Conservation (phyloP, 2,113 vertebrate species). For the Vombatus ursinus region DNA sequence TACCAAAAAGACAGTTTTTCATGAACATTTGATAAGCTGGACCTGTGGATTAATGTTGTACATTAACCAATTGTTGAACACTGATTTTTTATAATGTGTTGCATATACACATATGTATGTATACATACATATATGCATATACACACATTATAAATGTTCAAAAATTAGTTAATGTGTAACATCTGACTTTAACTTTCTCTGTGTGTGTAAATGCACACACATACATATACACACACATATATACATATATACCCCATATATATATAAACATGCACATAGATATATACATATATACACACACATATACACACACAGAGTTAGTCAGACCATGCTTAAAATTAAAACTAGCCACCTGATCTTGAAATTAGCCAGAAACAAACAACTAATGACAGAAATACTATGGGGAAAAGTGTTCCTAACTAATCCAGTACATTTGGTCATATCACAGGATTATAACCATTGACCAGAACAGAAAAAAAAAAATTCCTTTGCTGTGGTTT, state of each 20-base stretch:
- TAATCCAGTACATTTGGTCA: not conserved
- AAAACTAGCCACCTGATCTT: not conserved
- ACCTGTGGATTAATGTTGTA: not conserved
- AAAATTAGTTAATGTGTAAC: too few relatives aligned
- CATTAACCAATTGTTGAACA: not conserved
- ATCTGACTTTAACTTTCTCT: too few relatives aligned
- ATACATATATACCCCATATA: too few relatives aligned
- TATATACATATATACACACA: too few relatives aligned
- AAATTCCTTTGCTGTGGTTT: too few relatives aligned
- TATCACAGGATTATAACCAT: not conserved
- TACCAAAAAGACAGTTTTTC: not conserved
- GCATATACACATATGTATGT: not conserved
- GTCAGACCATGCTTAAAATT: not conserved
- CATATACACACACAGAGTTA: not conserved
- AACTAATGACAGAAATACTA: not conserved
- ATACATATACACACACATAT: too few relatives aligned
- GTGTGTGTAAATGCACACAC: too few relatives aligned
- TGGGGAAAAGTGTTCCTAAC: not conserved
- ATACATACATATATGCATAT: too few relatives aligned
- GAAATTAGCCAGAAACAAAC: not conserved
- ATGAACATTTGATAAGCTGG: not conserved
- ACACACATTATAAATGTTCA: too few relatives aligned
- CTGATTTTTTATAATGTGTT: not conserved
- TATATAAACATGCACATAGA: too few relatives aligned
- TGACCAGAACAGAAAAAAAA: not conserved